Evolutionary conservation across 2,888 invertebrate species (phyloP), one percentile per base, ranked within the genome.

Genomic region (Papilio gigon): DNA sequence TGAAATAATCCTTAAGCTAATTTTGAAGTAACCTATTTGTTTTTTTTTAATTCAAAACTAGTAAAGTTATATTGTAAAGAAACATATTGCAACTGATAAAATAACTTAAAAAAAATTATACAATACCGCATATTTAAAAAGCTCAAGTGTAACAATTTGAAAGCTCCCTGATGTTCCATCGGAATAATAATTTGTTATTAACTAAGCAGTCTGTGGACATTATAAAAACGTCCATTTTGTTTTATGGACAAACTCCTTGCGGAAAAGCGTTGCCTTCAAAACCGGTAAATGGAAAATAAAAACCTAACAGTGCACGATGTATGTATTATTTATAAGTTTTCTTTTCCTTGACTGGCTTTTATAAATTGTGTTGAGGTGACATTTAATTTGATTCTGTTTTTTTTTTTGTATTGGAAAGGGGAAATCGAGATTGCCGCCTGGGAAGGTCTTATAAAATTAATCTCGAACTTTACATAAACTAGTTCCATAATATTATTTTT

Each of bases 291-390:
- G 37, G 27, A 25, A 33, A 40, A 65, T 44, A 68, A 68, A 68
- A 65, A 40, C 50, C 33, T 33, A 64, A 68, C 64, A 40, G 50
- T 40, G 60, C 59, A 27, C 35, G 20, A 60, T 68, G 59, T 68
- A 65, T 68, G 59, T 68, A 60, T 68, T 50, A 68, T 68, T 68
- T 56, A 68, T 68, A 50, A 65, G 64, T 64, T 65, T 68, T 65
- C 68, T 68, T 68, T 68, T 65, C 68, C 68, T 37, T 60, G 59
- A 50, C 64, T 37, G 59, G 68, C 63, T 58, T 67, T 67, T 67
- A 67, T 68, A 68, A 59, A 65, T 65, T 68, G 60, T 68, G 47
- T 53, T 20, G 17, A 62, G 63, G 25, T 65, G 58, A 17, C 50
- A 35, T 65, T 65, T 65, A n/a, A 65, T 68, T 30, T 40, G 42